These are phyloP conservation scores for Mnemiopsis leidyi DNA, from an alignment of 37 sponge, comb jelly and placozoan genomes.

Conservation along the genomic window DNA sequence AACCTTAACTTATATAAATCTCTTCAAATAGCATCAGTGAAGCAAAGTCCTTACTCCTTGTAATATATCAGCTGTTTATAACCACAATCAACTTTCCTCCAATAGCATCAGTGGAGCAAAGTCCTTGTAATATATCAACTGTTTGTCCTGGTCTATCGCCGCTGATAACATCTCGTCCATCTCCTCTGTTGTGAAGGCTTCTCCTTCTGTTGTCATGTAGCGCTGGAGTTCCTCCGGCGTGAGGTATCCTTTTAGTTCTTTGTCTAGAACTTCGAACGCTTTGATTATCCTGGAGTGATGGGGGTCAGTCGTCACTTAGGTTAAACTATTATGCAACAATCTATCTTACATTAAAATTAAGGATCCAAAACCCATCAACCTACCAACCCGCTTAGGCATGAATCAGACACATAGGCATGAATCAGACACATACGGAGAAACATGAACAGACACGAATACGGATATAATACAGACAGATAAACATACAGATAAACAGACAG, in stretches of 20 bases:
- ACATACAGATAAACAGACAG: not conserved
- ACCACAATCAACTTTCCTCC: slow-evolving; percentile 71
- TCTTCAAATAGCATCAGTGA: no score
- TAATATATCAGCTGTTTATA: no score
- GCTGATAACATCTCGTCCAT: slow-evolving; percentile 89
- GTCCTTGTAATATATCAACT: slow-evolving; percentile 74
- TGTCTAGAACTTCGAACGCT: slow-evolving; percentile 76
- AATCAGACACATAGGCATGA: no score
- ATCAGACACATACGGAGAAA: not conserved
- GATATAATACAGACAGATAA: not conserved
- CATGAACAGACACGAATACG: not conserved
- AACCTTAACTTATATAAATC: no score
- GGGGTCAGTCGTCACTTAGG: no score
- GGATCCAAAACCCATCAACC: not conserved
- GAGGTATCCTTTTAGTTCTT: slow-evolving; percentile 79
- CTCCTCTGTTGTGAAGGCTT: slow-evolving; percentile 73
- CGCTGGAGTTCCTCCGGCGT: slow-evolving; percentile 80
- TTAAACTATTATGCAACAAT: no score
- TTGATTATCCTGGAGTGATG: slow-evolving; percentile 66
- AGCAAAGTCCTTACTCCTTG: no score
- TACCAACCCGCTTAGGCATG: not conserved
- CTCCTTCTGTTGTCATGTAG: slow-evolving; percentile 81
- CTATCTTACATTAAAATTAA: not conserved
- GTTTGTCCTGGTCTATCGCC: slow-evolving; percentile 78
- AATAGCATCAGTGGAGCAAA: slow-evolving; percentile 75